These are phyloP conservation scores for Epinotia brunnichana DNA, from an alignment of 2,888 invertebrate species.

Conservation along the genomic window DNA sequence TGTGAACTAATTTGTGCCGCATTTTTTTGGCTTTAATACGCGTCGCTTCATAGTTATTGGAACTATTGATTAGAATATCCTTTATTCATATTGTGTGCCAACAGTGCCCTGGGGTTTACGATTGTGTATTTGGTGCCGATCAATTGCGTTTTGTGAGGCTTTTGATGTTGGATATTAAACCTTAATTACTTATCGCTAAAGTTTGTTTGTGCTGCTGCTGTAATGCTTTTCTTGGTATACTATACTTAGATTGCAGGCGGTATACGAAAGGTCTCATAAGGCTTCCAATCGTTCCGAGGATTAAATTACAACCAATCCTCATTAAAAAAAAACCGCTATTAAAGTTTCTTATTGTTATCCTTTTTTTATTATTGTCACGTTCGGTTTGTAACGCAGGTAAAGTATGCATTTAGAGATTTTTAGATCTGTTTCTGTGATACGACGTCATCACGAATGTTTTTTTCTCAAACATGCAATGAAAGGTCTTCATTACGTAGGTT, in stretches of 20 bases:
- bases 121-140: slow-evolving; percentile 12
- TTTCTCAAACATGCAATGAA: too few species aligned
- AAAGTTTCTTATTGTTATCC: slow-evolving; percentile 6
- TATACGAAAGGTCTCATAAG: neutral
- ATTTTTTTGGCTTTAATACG: neutral
- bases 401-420: neutral
- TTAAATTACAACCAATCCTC: too few species aligned
- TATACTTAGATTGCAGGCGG: neutral
- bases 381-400: neutral
- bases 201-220: neutral
- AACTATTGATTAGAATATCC: slow-evolving; percentile 11
- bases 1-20: neutral
- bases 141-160: neutral
- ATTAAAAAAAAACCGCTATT: too few species aligned
- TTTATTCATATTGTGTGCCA: slow-evolving; percentile 11
- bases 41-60: slow-evolving; percentile 1
- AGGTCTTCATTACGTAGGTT: too few species aligned
- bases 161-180: slow-evolving; percentile 7
- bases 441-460: neutral
- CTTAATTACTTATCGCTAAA: neutral
- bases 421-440: neutral
- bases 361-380: slow-evolving; percentile 19
- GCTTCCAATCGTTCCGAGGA: slow-evolving; percentile 6
- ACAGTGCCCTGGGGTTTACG: slow-evolving; percentile 16
- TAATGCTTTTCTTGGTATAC: slow-evolving; percentile 11